Evolutionary conservation across 2,888 invertebrate genomes (phyloP).

Genomic region (Pheosia gnoma): DNA sequence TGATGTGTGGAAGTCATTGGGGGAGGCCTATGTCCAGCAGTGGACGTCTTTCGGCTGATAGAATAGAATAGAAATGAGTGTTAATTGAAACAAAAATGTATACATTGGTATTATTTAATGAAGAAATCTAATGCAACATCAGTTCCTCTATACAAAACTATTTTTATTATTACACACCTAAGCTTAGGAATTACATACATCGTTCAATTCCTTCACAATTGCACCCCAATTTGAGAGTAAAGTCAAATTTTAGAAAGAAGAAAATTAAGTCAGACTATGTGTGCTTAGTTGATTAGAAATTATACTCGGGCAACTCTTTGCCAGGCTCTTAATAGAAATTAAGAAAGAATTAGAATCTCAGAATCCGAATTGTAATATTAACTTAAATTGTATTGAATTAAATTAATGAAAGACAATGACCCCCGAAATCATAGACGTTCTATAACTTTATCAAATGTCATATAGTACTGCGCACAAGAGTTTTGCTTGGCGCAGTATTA

Average conservation of each 20-base stretch:
- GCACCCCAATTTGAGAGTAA: constrained; percentile 6
- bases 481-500: too few relatives aligned
- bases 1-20: too few relatives aligned
- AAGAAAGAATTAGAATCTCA: too few relatives aligned
- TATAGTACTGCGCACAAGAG: too few relatives aligned
- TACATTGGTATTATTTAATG: constrained; percentile 53
- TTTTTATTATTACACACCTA: constrained; percentile 50
- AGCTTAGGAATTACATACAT: constrained; percentile 39
- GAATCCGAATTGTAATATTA: too few relatives aligned
- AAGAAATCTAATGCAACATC: constrained; percentile 59
- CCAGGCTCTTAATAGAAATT: not conserved
- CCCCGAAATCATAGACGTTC: too few relatives aligned
- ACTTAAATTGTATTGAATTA: too few relatives aligned
- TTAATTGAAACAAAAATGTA: constrained; percentile 19
- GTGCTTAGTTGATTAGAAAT: not conserved
- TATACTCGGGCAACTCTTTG: not conserved
- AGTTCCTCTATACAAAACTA: constrained; percentile 69
- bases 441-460: too few relatives aligned
- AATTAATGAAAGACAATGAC: too few relatives aligned
- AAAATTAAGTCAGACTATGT: not conserved
- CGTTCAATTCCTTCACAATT: constrained; percentile 45
- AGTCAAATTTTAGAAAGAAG: not conserved
- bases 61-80: too few relatives aligned
- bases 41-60: too few relatives aligned
- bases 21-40: too few relatives aligned